Base-by-base conservation (phyloP, 2,797 vertebrate species). In the Takifugu ocellatus region DNA sequence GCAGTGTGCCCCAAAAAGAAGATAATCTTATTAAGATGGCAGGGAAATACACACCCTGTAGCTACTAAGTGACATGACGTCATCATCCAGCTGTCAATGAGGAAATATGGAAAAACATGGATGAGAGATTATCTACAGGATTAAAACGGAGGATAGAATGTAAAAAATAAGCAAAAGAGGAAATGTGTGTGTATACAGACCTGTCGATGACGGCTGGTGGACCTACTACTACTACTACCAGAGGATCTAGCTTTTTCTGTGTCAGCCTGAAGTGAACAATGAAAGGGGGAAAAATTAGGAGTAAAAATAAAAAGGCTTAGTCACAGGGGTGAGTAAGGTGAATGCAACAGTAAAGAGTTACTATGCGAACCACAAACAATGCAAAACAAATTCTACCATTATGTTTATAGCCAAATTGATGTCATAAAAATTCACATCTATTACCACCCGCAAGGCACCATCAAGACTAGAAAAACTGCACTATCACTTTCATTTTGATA, bases 251-350 rank as follows among this genome's bases (percentile, higher is more conserved):
- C 94, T 83, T 93, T 94, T 77, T 98, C 96, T 68, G 95, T 77
- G 83, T 98, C 95, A 87, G 96, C 96, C 96, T 98, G 78, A 79
- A 87, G 89, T 87, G 79, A 72, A 83, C 90, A 75, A 90, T n/a
- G 59, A 82, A 80, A 79, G 84, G 77, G 25, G 72, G 66, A 64
- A 61, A 57, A 76, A 54, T 59, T 73, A 3, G 49, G 25, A 66
- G 57, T 33, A 45, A 68, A 62, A 74, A 63, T 39, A 57, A 27
- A 67, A 50, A 61, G 42, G 61, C 58, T 61, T 26, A 53, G 47
- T 60, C 59, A 70, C 44, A 57, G 33, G 12, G 44, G 31, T 51
- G 49, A 63, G 57, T 51, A 58, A 55, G 31, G 60, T 59, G 39
- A 61, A 31, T 51, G 54, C 52, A 73, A 60, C 12, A 14, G 46